Evolutionary conservation across 2,113 vertebrate species (phyloP), one percentile per base, ranked within the genome.

Genomic region (Chelonoidis abingdonii): DNA sequence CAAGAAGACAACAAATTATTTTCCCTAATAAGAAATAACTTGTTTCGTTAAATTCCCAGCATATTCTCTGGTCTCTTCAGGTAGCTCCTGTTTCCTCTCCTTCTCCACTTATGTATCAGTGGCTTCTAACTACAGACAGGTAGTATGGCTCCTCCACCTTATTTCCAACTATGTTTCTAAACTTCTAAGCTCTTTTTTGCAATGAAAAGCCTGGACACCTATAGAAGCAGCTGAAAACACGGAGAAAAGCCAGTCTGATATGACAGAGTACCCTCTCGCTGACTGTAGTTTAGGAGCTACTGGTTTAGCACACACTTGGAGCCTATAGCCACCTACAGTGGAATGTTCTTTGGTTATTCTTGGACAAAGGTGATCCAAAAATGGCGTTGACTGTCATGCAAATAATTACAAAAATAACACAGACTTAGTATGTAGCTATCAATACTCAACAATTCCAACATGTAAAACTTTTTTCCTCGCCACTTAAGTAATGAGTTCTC

Each of bases 1-100:
- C 27, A 62, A 13, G 29, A 35, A 31, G 35, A 31, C 59, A 62
- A 35, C 10, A 47, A 0, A 1, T 19, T 31, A 1, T 47, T 87
- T 84, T 84, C 57, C 75, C 76, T 76, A 52, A 78, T 3, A 14
- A 44, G 11, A 76, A n/a, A 72, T 24, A 49, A 27, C 3, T 69
- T 59, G 19, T 57, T 69, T 12, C 27, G 57, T 3, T 80, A 27
- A 72, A 59, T 2, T 2, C 10, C 11, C 57, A 84, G 53, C 47
- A 31, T 62, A 65, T 47, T 84, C 14, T 21, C 21, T 13, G 14
- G 2, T 14, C 11, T 44, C 5, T 79, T 88, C 6, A 79, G 14
- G 12, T n/a, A 22, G 19, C 56, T 65, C 14, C 81, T 89, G 80
- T 53, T 49, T 92, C 24, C n/a, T 75, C 50, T 54, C 8, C 27